phyloP scores from a whole-genome alignment of 2,113 vertebrate species.

The Pleuronectes platessa region DNA sequence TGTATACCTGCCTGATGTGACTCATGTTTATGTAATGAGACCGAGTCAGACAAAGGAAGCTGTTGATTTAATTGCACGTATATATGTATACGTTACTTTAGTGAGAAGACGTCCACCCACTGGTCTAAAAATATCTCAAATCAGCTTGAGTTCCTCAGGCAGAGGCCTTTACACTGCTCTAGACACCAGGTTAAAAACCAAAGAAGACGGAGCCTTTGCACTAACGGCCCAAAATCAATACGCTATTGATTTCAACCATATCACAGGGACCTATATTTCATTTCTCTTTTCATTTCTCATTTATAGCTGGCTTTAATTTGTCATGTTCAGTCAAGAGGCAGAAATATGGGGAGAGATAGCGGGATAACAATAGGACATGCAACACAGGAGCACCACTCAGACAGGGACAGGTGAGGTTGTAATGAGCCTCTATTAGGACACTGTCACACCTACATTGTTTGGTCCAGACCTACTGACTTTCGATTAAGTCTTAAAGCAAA shows the following conservation, averaged over 20 bases:
- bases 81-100: not conserved
- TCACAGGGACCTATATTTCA: not conserved
- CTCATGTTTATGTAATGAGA: conserved; percentile 51
- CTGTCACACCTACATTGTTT: too few relatives aligned
- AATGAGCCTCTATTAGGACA: not conserved
- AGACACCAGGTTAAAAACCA: not conserved
- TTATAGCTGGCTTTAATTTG: not conserved
- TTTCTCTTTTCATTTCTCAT: too few relatives aligned
- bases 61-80: conserved; percentile 29
- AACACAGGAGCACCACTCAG: not conserved
- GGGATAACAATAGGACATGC: not conserved
- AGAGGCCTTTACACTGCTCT: not conserved
- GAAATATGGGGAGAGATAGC: not conserved
- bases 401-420: not conserved
- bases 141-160: not conserved
- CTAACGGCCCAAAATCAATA: not conserved
- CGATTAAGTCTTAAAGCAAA: too few relatives aligned
- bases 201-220: not conserved
- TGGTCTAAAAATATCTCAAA: conserved; percentile 36
- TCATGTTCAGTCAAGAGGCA: not conserved
- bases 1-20: not conserved
- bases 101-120: conserved; percentile 10
- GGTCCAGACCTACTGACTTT: too few relatives aligned
- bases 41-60: conserved; percentile 5
- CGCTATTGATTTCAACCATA: not conserved